Evolutionary conservation across 2,113 vertebrate species (phyloP), one percentile per base, ranked within the genome.

Genomic region (Patagioenas fasciata): DNA sequence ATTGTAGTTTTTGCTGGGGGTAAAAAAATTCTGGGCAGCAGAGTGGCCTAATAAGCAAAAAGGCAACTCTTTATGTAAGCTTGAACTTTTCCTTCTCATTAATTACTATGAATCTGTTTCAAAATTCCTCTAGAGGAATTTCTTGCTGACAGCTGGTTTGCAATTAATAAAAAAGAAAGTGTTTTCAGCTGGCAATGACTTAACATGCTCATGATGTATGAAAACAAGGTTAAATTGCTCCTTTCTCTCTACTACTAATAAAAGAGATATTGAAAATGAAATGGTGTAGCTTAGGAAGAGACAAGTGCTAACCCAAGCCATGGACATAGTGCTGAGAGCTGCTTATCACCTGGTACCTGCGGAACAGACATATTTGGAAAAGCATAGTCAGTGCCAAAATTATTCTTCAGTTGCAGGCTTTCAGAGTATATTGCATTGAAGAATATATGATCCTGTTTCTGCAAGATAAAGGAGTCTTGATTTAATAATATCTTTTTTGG

Each of bases 71-170:
- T 80, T 29, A 57, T 73, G 29, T 67, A 81, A 83, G 67, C 53
- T 89, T 77, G 38, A 80, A 67, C 72, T 91, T 74, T 69, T 56
- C 36, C 20, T 79, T 88, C 66, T 80, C 42, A n/a, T 88, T 94
- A 92, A 82, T 93, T 91, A 85, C 12, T 17, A 44, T 34, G 28
- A 83, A 85, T 72, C 26, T 75, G 28, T 86, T 94, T 72, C 54
- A 66, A 71, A 93, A 90, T 67, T 92, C 86, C 79, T 85, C 70
- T 50, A 51, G 88, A 95, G 88, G 88, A 32, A 78, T 31, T 89
- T 79, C 72, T 94, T 80, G 42, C 57, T 67, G 88, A 84, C 88
- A 95, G 77, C 88, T 96, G 94, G 51, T 75, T 96, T 91, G 71
- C 77, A 80, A 84, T 95, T 85, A 96, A 87, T 88, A 77, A 86